Evolutionary conservation across 2,888 invertebrate species (phyloP).

Genomic region (Rhingia campestris): DNA sequence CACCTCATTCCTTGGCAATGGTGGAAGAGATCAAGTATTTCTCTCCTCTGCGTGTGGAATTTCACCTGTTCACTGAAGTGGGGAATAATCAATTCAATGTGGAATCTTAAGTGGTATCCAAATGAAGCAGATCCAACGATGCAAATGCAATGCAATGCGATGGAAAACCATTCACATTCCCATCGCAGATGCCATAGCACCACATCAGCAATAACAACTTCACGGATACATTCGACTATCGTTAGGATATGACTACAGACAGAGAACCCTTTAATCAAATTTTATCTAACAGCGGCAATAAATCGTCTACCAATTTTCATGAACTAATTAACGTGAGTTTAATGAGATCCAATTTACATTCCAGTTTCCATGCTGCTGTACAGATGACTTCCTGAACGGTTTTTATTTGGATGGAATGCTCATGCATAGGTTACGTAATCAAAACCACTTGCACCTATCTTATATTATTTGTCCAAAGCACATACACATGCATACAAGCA

Average conservation of each 20-base stretch:
- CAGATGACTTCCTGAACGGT: conserved; percentile 7
- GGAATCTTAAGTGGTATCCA: conserved; percentile 50
- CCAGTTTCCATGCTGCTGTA: background rate
- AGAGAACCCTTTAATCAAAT: conserved; percentile 30
- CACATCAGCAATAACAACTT: background rate
- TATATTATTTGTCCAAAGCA: conserved; percentile 1
- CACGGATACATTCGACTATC: background rate
- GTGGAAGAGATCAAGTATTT: conserved; percentile 22
- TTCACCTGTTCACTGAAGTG: conserved; percentile 52
- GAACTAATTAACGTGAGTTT: conserved; percentile 26
- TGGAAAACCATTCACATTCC: conserved; percentile 13
- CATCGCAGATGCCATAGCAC: background rate
- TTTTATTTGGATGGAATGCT: conserved; percentile 6
- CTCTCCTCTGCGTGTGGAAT: conserved; percentile 31
- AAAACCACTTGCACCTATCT: conserved; percentile 35
- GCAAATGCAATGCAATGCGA: background rate
- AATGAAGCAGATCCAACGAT: conserved; percentile 1
- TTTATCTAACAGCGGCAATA: conserved; percentile 26
- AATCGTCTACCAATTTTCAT: conserved; percentile 12
- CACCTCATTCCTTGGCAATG: conserved; percentile 3
- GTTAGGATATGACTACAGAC: background rate
- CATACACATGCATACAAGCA: conserved; percentile 5
- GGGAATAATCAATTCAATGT: conserved; percentile 31
- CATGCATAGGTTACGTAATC: conserved; percentile 35
- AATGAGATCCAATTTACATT: conserved; percentile 1